Evolutionary conservation across 2,113 vertebrate genomes (phyloP).

Genomic region (Nerophis lumbriciformis): DNA sequence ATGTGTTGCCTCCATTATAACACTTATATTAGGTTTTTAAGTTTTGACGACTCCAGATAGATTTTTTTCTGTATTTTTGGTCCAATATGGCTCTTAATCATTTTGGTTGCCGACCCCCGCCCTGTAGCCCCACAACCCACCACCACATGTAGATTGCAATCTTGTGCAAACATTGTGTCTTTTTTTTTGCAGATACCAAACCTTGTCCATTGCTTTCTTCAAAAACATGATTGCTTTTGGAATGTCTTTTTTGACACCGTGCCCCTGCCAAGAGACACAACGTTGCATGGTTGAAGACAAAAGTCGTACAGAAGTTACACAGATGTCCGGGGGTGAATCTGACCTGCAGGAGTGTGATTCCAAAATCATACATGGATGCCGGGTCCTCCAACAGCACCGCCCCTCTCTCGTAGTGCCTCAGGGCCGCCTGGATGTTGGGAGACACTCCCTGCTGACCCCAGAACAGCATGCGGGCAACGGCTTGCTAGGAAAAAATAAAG

Average conservation of each 20-base stretch:
- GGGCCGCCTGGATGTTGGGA: constrained; percentile 65
- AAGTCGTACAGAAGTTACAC: neutral
- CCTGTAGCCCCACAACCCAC: too few species aligned
- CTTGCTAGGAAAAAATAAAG: constrained; percentile 56
- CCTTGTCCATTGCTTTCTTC: constrained; percentile 71
- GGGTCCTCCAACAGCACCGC: constrained; percentile 66
- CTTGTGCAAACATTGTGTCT: too few species aligned
- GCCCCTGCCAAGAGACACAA: constrained; percentile 59
- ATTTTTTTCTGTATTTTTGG: too few species aligned
- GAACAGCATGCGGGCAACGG: constrained; percentile 74
- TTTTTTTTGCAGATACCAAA: neutral
- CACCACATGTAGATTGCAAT: too few species aligned
- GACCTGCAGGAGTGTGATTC: constrained; percentile 73
- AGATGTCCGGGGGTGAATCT: constrained; percentile 5
- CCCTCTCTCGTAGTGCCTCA: constrained; percentile 71
- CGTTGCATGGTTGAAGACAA: neutral
- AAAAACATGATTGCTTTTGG: constrained; percentile 67
- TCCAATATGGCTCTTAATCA: too few species aligned
- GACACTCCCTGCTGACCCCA: constrained; percentile 79
- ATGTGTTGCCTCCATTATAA: too few species aligned
- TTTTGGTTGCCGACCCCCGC: too few species aligned
- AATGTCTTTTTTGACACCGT: constrained; percentile 70
- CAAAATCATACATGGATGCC: constrained; percentile 77
- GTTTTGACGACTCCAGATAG: too few species aligned
- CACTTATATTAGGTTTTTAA: too few species aligned